Conservation (phyloP, 2,113 vertebrate genomes). For the Saguinus imperator region DNA sequence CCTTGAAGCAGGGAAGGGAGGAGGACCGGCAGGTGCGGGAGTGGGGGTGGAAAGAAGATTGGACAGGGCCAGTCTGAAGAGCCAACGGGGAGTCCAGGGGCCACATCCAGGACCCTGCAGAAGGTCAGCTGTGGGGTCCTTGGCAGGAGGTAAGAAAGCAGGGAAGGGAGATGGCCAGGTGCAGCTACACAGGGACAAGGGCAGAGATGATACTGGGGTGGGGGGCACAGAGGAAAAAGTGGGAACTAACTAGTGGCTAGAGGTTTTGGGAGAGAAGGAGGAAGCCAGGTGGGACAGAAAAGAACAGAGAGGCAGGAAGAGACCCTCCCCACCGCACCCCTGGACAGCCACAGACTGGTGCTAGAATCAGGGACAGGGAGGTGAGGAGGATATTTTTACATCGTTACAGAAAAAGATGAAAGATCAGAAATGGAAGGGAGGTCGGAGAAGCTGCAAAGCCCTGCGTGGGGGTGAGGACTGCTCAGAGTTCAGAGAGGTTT, state of each 20-base stretch:
- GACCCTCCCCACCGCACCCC: no score
- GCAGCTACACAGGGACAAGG: neutral
- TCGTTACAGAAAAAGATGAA: neutral
- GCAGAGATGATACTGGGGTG: no score
- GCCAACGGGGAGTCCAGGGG: neutral
- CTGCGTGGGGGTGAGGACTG: fast-evolving
- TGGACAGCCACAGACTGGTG: neutral
- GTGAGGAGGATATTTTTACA: neutral
- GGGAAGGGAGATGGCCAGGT: neutral
- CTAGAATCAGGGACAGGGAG: neutral
- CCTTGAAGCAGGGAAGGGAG: neutral
- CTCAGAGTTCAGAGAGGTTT: no score
- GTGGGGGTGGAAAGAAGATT: neutral
- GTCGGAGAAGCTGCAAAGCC: neutral
- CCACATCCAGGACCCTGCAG: neutral
- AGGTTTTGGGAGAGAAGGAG: fast-evolving
- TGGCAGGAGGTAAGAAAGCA: neutral
- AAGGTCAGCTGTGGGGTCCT: neutral
- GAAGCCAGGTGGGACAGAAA: neutral
- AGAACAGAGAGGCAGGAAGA: neutral
- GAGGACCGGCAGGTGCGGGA: neutral
- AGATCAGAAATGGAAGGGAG: neutral
- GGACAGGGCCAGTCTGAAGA: neutral
- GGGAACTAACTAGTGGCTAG: neutral
- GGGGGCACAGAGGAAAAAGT: neutral